phyloP scores from a whole-genome alignment of 2,797 vertebrate genomes.

The Sus cebifrons region DNA sequence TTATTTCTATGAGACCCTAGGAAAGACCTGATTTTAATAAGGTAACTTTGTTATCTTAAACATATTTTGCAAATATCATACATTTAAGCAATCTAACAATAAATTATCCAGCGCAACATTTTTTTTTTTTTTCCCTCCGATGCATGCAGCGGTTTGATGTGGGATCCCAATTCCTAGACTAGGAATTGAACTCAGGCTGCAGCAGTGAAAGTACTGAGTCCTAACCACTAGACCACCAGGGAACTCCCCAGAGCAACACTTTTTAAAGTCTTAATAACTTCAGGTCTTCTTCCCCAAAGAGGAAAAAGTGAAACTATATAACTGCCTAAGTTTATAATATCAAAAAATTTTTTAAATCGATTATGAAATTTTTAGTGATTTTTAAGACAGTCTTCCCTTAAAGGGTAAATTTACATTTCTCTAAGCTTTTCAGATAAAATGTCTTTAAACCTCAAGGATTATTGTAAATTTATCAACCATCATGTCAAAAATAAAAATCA shows the following conservation, averaged over 20 bases:
- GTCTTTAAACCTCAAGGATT: constrained; percentile 54
- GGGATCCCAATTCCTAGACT: no score
- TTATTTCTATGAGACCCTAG: constrained; percentile 11
- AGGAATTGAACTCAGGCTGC: no score
- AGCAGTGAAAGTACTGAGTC: no score
- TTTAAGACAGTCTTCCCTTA: constrained; percentile 4
- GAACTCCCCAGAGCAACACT: not conserved
- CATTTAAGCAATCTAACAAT: constrained; percentile 52
- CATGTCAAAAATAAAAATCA: no score
- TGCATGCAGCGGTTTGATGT: not conserved
- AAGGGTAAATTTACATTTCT: constrained; percentile 52
- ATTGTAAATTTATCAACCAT: constrained; percentile 13
- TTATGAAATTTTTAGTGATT: constrained; percentile 51
- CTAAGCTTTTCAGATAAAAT: constrained; percentile 60
- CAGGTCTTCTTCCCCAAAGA: constrained; percentile 30
- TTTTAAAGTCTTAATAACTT: constrained; percentile 51
- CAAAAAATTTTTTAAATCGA: not conserved
- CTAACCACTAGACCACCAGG: no score
- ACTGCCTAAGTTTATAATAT: constrained; percentile 1
- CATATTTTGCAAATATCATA: constrained; percentile 61
- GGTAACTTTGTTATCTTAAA: constrained; percentile 51
- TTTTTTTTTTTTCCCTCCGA: not conserved
- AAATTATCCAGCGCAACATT: not conserved
- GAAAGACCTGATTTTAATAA: constrained; percentile 32
- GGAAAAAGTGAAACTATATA: not conserved